Base-by-base conservation (phyloP, 2,888 invertebrate genomes). In the Rhorus exstirpatorius region DNA sequence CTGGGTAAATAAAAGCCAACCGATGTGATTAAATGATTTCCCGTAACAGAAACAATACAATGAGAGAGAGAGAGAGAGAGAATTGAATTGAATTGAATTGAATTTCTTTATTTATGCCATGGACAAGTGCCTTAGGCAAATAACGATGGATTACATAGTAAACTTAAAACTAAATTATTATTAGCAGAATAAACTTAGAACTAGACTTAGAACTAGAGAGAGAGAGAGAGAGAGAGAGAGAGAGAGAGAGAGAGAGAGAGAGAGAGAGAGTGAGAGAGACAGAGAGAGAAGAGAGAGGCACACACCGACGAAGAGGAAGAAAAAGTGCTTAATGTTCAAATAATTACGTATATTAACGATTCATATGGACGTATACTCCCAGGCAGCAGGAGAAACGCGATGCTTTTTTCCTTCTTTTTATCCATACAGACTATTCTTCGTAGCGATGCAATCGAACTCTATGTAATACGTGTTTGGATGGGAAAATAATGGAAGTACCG, bases 391-490 rank as follows among this genome's bases (percentile, higher is more conserved):
- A 46, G 46, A 51, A 49, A 38, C 24, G 14, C 51, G 49, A 60
- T 61, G 44, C 67, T 58, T 46, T 17, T 77, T 70, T 84, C 83
- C 71, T 77, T 71, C 68, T 79, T 44, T 72, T 38, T 79, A 79
- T 80, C 14, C 26, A 65, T 31, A 41, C 44, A 31, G 76, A 68
- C 76, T 83, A 65, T 72, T 84, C 70, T 71, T 79, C 80, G 35
- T 4, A 35, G 81, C 81, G 89, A 89, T 88, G 82, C 81, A 86
- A 89, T 90, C 89, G 84, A 84, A 86, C 87, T 79, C 84, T 61
- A 79, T 83, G 83, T 90, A 90, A 90, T 88, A 89, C 31, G 71
- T 87, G 86, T 86, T 90, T 88, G 89, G 91, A 90, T 90, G 90
- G 84, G 88, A 90, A 90, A 89, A 90, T 91, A 91, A 91, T 90